Conservation (phyloP, 2,888 invertebrate species). For the Allygus modestus region DNA sequence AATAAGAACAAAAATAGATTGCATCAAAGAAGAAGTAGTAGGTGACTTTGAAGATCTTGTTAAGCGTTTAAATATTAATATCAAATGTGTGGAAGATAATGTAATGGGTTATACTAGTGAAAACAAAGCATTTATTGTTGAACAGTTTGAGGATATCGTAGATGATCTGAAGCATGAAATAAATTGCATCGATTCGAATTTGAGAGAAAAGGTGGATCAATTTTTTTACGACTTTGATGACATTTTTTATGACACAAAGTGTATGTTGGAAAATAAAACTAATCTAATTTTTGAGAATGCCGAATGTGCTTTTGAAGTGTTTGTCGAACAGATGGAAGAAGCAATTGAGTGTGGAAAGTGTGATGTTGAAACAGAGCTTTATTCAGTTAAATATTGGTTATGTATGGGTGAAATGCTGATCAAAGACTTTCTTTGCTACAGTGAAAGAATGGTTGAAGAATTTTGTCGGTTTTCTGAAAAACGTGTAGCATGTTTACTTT, state of each 20-base stretch:
- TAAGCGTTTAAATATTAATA: neutral
- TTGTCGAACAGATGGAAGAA: neutral
- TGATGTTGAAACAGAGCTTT: neutral
- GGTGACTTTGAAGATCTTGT: slow-evolving; percentile 32
- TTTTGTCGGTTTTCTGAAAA: slow-evolving; percentile 28
- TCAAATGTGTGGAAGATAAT: slow-evolving; percentile 5
- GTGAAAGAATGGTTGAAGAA: slow-evolving; percentile 24
- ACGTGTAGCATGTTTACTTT: slow-evolving; percentile 3
- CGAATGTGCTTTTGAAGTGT: neutral
- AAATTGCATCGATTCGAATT: neutral
- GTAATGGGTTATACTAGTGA: neutral
- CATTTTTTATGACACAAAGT: slow-evolving; percentile 3
- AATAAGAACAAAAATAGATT: neutral
- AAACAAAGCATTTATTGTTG: neutral
- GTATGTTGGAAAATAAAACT: neutral
- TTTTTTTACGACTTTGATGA: neutral
- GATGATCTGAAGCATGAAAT: slow-evolving; percentile 17
- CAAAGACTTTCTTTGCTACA: slow-evolving; percentile 22
- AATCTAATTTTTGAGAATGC: neutral
- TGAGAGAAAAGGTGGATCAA: neutral
- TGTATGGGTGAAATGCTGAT: neutral
- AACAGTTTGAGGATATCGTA: slow-evolving; percentile 27
- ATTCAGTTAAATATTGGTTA: neutral
- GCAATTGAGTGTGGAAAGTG: neutral
- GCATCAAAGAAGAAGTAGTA: slow-evolving; percentile 23